Evolutionary conservation across 2,797 vertebrate species (phyloP).

Genomic region (Sparus aurata): DNA sequence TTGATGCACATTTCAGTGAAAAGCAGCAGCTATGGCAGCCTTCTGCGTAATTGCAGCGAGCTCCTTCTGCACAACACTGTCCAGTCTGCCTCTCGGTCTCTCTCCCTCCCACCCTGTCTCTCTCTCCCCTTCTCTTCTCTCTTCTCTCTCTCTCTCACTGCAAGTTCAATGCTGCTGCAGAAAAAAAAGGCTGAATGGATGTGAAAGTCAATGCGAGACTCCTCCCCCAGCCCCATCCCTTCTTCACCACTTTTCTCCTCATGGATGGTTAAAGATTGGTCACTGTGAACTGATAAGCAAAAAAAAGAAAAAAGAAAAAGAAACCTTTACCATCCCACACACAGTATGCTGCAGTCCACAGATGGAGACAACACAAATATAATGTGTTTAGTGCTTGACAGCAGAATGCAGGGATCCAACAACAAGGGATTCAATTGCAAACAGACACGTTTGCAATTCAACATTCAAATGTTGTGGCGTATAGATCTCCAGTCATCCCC

Average conservation of each 20-base stretch:
- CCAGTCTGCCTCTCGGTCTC: conserved; percentile 22
- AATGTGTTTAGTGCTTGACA: not conserved
- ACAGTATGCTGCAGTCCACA: conserved; percentile 4
- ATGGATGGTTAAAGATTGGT: conserved; percentile 62
- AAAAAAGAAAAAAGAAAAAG: not conserved
- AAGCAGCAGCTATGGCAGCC: conserved; percentile 24
- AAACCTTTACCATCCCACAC: not conserved
- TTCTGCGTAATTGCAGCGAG: conserved; percentile 27
- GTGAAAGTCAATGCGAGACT: conserved; percentile 79
- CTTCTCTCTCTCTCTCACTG: conserved; percentile 31
- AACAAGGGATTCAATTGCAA: too few species aligned
- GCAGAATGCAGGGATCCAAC: not conserved
- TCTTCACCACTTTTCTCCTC: conserved; percentile 47
- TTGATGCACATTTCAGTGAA: conserved; percentile 55
- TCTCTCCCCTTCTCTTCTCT: conserved; percentile 27
- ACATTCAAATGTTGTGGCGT: not conserved
- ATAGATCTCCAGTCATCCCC: not conserved
- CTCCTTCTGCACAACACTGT: conserved; percentile 38
- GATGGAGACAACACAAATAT: not conserved
- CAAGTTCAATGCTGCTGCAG: conserved; percentile 83
- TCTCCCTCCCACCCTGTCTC: not conserved
- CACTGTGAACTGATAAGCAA: conserved; percentile 40
- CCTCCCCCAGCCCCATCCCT: conserved; percentile 61
- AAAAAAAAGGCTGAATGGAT: conserved; percentile 81
- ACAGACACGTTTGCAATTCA: not conserved